These are phyloP conservation scores for Eidolon dupreanum DNA, from an alignment of 2,797 vertebrate species.

Conservation along the genomic window DNA sequence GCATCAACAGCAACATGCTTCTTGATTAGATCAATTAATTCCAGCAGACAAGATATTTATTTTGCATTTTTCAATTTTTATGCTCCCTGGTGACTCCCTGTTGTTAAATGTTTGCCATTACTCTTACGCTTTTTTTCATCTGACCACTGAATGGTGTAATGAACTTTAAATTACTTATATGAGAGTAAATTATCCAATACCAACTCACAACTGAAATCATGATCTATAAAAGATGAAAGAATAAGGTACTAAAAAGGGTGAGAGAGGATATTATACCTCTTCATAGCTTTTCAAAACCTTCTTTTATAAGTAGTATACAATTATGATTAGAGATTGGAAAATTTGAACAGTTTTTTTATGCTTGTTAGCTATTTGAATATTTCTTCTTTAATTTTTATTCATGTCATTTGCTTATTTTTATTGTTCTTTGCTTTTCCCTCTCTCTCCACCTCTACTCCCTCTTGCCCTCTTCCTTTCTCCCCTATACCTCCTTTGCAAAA, in stretches of 20 bases:
- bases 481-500: neutral
- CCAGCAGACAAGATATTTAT: slow-evolving; percentile 66
- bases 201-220: slow-evolving; percentile 15
- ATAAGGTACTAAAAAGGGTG: neutral
- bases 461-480: neutral
- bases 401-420: neutral
- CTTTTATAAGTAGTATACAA: neutral
- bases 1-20: slow-evolving; percentile 18
- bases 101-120: slow-evolving; percentile 60
- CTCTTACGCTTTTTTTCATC: neutral
- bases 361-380: neutral
- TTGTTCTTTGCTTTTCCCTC: neutral
- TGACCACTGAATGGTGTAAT: slow-evolving; percentile 18
- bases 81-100: slow-evolving; percentile 49
- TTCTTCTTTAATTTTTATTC: slow-evolving; percentile 41
- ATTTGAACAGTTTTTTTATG: neutral
- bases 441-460: neutral
- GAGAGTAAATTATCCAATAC: slow-evolving; percentile 39
- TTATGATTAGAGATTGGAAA: slow-evolving; percentile 16
- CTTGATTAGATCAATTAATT: slow-evolving; percentile 73
- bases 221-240: neutral
- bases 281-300: neutral
- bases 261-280: neutral
- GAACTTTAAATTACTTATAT: slow-evolving; percentile 50
- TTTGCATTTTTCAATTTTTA: slow-evolving; percentile 62